Conservation (phyloP, 2,113 vertebrate species). For the Sciurus niger region DNA sequence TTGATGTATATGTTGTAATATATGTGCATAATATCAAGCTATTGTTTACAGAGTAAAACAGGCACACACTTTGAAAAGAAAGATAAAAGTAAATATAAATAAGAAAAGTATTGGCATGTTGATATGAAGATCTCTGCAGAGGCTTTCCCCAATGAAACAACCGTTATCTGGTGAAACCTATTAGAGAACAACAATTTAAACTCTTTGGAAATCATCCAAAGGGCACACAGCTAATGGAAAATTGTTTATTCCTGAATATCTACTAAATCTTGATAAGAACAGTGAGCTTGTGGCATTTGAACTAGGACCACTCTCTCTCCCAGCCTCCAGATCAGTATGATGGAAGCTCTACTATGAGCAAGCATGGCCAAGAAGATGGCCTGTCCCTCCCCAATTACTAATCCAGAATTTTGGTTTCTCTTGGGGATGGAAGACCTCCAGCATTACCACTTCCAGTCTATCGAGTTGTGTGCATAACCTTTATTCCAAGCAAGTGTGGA, state of each 20-base stretch:
- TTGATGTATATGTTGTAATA: neutral
- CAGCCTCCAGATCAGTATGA: neutral
- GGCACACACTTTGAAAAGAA: neutral
- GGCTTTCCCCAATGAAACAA: neutral
- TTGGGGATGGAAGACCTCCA: fast-evolving
- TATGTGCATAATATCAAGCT: neutral
- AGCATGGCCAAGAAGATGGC: neutral
- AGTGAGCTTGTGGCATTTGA: neutral
- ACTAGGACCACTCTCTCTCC: neutral
- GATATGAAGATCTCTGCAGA: neutral
- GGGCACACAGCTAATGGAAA: neutral
- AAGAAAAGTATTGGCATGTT: neutral
- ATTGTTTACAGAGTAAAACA: neutral
- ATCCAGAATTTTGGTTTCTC: neutral
- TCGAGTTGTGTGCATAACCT: neutral
- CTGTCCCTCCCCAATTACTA: neutral
- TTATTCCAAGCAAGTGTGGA: neutral
- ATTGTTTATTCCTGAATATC: neutral
- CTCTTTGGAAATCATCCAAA: neutral
- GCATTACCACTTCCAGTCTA: fast-evolving
- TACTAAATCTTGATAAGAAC: neutral
- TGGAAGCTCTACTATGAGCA: neutral
- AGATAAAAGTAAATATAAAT: neutral
- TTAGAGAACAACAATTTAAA: neutral
- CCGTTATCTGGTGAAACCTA: neutral